phyloP scores from a whole-genome alignment of 2,113 vertebrate genomes.

The Chloebia gouldiae region DNA sequence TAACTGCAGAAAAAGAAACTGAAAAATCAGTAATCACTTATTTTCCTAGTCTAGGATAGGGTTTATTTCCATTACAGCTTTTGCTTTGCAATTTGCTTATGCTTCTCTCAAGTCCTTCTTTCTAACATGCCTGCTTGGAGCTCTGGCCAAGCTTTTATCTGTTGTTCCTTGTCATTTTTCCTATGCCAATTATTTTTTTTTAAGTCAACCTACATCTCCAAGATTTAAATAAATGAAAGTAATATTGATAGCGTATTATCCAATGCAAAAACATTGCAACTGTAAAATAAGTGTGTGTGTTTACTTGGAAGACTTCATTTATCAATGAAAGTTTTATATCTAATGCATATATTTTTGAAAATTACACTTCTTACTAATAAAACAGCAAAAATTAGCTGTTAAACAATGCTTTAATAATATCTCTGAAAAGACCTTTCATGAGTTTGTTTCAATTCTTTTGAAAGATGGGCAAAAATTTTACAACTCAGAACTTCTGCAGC shows the following conservation, averaged over 20 bases:
- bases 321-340: neutral
- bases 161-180: neutral
- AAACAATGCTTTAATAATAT: neutral
- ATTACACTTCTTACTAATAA: neutral
- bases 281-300: neutral
- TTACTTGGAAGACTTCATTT: neutral
- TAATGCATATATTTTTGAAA: neutral
- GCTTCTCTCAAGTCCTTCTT: neutral
- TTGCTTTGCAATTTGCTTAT: neutral
- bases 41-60: neutral
- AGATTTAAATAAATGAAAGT: neutral
- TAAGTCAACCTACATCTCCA: neutral
- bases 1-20: neutral
- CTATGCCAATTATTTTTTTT: neutral
- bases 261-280: neutral
- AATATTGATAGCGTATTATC: neutral
- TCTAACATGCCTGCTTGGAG: neutral
- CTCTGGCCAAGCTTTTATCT: neutral
- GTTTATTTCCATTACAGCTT: neutral
- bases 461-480: neutral
- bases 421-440: neutral
- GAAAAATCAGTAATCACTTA: neutral
- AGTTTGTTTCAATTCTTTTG: neutral
- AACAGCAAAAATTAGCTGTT: neutral
- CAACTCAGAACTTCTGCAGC: neutral